Evolutionary conservation across 2,113 vertebrate species (phyloP).

Genomic region (Phrynocephalus versicolor): DNA sequence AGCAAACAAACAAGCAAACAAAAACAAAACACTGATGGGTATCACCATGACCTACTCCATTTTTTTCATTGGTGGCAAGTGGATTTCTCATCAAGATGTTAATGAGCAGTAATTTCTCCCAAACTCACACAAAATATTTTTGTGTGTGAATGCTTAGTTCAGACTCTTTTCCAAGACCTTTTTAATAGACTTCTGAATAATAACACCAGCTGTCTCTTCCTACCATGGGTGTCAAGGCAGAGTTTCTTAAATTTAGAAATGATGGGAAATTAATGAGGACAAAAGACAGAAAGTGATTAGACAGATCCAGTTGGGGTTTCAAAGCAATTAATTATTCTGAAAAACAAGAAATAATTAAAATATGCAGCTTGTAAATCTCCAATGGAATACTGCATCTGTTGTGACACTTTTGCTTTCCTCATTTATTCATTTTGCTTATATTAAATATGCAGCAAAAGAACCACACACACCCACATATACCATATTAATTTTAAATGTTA

Average conservation of each 20-base stretch:
- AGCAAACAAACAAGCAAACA: no score
- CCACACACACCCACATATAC: neutral
- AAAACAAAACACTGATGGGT: neutral
- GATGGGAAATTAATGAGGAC: conserved; percentile 36
- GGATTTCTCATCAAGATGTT: conserved; percentile 1
- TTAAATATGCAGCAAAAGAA: neutral
- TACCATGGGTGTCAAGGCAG: neutral
- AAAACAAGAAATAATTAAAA: conserved; percentile 40
- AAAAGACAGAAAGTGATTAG: conserved; percentile 35
- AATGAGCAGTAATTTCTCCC: neutral
- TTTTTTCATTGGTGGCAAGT: neutral
- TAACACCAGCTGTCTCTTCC: conserved; percentile 40
- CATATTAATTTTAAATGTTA: neutral
- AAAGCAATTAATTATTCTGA: conserved; percentile 34
- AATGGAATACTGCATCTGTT: conserved; percentile 34
- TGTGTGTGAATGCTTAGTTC: neutral
- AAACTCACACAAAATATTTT: conserved; percentile 6
- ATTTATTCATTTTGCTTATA: neutral
- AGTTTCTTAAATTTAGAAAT: conserved; percentile 22
- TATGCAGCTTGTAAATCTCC: conserved; percentile 22
- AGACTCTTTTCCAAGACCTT: neutral
- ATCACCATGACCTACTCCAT: neutral
- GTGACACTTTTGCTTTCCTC: neutral
- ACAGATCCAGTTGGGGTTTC: conserved; percentile 27
- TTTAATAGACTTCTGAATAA: conserved; percentile 37